Conservation (phyloP, 2,888 invertebrate species). For the Caenorhabditis sp. region DNA sequence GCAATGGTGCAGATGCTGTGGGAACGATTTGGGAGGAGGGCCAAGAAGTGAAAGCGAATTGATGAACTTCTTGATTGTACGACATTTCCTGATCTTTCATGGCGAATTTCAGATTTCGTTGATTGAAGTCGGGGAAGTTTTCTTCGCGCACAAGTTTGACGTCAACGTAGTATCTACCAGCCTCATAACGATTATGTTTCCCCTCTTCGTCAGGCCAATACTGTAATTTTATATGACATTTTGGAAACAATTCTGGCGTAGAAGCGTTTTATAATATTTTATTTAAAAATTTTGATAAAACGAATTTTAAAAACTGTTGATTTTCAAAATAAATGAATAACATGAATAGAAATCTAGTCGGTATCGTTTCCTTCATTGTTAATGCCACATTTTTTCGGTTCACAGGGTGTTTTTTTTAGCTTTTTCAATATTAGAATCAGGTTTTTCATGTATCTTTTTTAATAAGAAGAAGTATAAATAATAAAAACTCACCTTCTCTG, state of each 20-base stretch:
- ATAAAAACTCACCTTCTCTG: constrained; percentile 54
- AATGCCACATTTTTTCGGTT: too few relatives aligned
- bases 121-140: constrained; percentile 39
- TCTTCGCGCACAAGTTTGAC: constrained; percentile 53
- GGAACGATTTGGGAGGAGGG: constrained; percentile 51
- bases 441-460: too few relatives aligned
- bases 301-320: background rate
- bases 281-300: background rate
- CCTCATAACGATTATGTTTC: constrained; percentile 26
- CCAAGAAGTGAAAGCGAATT: constrained; percentile 67
- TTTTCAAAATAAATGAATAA: too few relatives aligned
- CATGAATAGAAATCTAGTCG: too few relatives aligned
- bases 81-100: constrained; percentile 36
- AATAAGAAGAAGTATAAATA: background rate
- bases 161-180: constrained; percentile 48
- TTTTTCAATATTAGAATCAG: background rate
- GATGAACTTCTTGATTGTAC: constrained; percentile 55
- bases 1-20: constrained; percentile 45
- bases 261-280: background rate
- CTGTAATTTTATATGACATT: constrained; percentile 40
- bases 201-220: constrained; percentile 66
- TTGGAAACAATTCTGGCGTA: background rate
- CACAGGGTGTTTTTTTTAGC: too few relatives aligned
- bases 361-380: too few relatives aligned
- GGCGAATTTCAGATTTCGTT: constrained; percentile 57